These are phyloP conservation scores for Styela clava DNA, from an alignment of 23 tunicate species.

Conservation along the genomic window DNA sequence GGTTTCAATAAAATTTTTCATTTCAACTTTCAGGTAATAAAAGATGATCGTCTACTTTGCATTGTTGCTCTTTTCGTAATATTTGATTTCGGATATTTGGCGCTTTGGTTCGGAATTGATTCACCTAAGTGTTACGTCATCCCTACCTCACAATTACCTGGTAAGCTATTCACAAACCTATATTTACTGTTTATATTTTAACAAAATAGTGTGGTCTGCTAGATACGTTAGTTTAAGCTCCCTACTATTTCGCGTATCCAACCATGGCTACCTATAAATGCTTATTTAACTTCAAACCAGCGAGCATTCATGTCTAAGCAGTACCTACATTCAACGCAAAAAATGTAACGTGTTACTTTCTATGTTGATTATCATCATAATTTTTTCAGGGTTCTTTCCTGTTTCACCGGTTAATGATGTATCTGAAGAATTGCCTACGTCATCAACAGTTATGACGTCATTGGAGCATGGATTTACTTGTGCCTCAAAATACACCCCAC, in stretches of 20 bases:
- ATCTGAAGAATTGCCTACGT: not conserved
- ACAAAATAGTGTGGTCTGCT: too few relatives aligned
- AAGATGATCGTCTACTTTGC: constrained; percentile 29
- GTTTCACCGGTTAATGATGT: not conserved
- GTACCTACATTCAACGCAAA: too few relatives aligned
- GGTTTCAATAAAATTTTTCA: too few relatives aligned
- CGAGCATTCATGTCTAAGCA: too few relatives aligned
- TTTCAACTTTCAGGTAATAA: constrained; percentile 31
- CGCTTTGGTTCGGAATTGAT: constrained; percentile 22
- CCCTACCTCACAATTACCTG: constrained; percentile 2
- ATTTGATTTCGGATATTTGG: constrained; percentile 12
- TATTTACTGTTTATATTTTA: too few relatives aligned
- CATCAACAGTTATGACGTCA: not conserved
- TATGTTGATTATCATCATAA: too few relatives aligned
- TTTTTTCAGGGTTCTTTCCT: not conserved
- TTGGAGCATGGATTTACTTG: not conserved
- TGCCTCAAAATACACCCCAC: constrained; percentile 10
- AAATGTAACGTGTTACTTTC: too few relatives aligned
- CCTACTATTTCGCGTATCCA: too few relatives aligned
- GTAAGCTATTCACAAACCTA: too few relatives aligned
- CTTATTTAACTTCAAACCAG: too few relatives aligned
- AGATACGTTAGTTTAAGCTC: too few relatives aligned
- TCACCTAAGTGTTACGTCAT: not conserved
- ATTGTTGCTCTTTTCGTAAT: constrained; percentile 20
- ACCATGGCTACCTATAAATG: too few relatives aligned